phyloP scores from a whole-genome alignment of 1,140 invertebrate genomes.

The Oryzaephilus surinamensis region DNA sequence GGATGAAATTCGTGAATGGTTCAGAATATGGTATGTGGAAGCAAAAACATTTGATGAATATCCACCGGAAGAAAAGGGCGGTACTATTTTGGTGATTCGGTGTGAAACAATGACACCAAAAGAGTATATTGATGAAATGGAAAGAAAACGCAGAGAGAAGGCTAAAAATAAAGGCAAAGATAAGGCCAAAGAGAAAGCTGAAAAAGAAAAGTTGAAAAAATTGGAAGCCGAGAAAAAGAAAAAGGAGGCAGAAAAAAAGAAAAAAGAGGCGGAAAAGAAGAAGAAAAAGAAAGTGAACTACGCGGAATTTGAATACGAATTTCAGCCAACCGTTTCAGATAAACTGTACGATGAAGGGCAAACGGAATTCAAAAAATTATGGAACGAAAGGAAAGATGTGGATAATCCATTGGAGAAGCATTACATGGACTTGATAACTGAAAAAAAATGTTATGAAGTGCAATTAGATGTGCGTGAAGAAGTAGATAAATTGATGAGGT shows the following conservation, averaged over 20 bases:
- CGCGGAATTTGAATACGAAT: slow-evolving; percentile 32
- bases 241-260: slow-evolving; percentile 32
- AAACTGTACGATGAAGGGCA: slow-evolving; percentile 33
- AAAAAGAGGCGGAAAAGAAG: slow-evolving; percentile 29
- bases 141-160: slow-evolving; percentile 20
- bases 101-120: slow-evolving; percentile 42
- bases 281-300: slow-evolving; percentile 23
- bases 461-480: slow-evolving; percentile 42
- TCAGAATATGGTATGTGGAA: slow-evolving; percentile 44
- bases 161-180: slow-evolving; percentile 18
- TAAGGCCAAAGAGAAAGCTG: slow-evolving; percentile 9
- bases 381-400: slow-evolving; percentile 36
- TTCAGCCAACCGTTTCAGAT: slow-evolving; percentile 24
- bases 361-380: slow-evolving; percentile 37
- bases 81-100: slow-evolving; percentile 42
- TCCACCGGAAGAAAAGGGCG: slow-evolving; percentile 41
- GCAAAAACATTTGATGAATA: slow-evolving; percentile 42
- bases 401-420: slow-evolving; percentile 37
- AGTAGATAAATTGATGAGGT: slow-evolving; percentile 46
- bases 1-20: slow-evolving; percentile 57
- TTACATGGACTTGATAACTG: slow-evolving; percentile 41
- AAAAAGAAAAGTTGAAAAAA: slow-evolving; percentile 26
- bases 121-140: slow-evolving; percentile 37
- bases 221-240: slow-evolving; percentile 25
- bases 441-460: slow-evolving; percentile 40